Evolutionary conservation across 1,140 invertebrate genomes (phyloP), one percentile per base, ranked within the genome.

Genomic region (Marisa cornuarietis): DNA sequence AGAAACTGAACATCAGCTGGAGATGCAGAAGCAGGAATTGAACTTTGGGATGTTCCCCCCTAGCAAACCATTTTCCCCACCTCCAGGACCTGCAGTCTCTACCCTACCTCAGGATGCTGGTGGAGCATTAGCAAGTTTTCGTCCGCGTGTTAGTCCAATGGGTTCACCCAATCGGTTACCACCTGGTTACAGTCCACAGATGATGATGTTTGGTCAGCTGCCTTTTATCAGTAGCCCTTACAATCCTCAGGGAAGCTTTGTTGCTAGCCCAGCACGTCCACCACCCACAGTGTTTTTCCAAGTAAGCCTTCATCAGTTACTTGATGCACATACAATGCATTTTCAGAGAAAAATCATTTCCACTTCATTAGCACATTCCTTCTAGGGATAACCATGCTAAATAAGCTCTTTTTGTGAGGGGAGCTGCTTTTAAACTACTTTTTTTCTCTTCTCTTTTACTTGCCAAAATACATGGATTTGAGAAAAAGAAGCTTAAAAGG

Each of bases 1-100:
- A 86, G 85, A 86, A 80, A 83, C 81, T 42, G 82, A 85, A 68
- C 85, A 86, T 49, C 85, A 83, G 42, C 71, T 83, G 52, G 85
- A 86, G 31, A 51, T 83, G 1, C 78, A 82, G 20, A 76, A 77
- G 73, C 81, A 79, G 42, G 84, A 83, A 52, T 82, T 84, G 42
- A 80, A 78, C 68, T 80, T 65, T 31, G 75, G 75, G 16, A 63
- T 82, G 52, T 79, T 75, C 65, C 78, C 78, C n/a, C 65, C 65
- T 20, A 51, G 42, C 42, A 11, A 61, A 31, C 24, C 61, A 31
- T 51, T 31, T 26, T 63, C 66, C n/a, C 81, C 80, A 9, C 80
- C 82, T 20, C 75, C 76, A 0, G 54, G 68, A 62, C 31, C 76
- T 54, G 49, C 72, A 0, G 31, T 42, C 31, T 42, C 31, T 62